phyloP scores from a whole-genome alignment of 2,113 vertebrate genomes.

The Rhinoderma darwinii region DNA sequence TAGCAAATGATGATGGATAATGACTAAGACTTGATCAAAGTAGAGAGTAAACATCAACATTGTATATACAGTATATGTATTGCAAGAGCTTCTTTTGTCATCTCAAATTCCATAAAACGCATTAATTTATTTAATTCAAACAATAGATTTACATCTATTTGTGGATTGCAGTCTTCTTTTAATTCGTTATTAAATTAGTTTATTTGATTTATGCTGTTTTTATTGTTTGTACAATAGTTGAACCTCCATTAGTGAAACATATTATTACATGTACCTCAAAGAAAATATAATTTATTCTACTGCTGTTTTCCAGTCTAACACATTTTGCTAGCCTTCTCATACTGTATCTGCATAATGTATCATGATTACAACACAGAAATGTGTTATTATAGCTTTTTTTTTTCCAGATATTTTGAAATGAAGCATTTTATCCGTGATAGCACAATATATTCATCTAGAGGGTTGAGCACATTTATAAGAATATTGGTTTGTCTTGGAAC shows the following conservation, averaged over 20 bases:
- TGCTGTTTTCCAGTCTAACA: neutral
- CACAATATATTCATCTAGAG: neutral
- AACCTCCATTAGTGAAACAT: neutral
- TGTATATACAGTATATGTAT: neutral
- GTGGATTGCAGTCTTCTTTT: neutral
- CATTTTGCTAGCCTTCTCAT: neutral
- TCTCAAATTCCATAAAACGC: neutral
- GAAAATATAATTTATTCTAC: constrained; percentile 16
- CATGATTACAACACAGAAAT: constrained; percentile 24
- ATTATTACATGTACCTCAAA: neutral
- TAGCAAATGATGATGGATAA: constrained; percentile 45
- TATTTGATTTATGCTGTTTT: constrained; percentile 19
- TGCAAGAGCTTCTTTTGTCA: neutral
- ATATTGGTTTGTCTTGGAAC: no score
- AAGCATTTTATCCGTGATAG: neutral
- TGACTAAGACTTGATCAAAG: constrained; percentile 35
- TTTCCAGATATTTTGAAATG: no score
- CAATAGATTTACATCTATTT: constrained; percentile 1
- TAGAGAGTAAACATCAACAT: neutral
- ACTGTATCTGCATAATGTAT: neutral
- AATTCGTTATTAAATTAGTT: neutral
- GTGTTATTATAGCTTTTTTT: neutral
- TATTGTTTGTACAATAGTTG: constrained; percentile 7
- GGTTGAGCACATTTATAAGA: neutral
- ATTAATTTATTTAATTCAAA: constrained; percentile 7